Evolutionary conservation across 1,140 invertebrate genomes (phyloP).

Genomic region (Wiebesia pumilae): DNA sequence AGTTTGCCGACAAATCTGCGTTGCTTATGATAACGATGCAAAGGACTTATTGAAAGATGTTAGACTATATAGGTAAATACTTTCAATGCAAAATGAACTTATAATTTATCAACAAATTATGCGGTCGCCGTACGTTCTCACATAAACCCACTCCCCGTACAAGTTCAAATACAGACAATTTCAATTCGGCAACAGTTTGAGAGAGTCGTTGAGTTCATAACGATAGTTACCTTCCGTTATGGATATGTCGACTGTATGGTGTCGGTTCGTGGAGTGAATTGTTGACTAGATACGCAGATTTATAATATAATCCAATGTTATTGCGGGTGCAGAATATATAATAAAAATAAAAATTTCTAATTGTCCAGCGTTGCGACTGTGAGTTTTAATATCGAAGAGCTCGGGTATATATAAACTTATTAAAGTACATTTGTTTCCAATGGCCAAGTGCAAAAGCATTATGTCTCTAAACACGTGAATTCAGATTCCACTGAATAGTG

Average conservation of each 20-base stretch:
- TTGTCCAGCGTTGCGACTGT: not conserved
- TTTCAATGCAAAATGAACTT: too few relatives aligned
- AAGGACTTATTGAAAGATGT: too few relatives aligned
- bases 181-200: not conserved
- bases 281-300: constrained; percentile 7
- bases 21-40: too few relatives aligned
- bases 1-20: too few relatives aligned
- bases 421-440: too few relatives aligned
- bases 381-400: constrained; percentile 19
- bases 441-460: too few relatives aligned
- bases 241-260: constrained; percentile 15
- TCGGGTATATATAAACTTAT: constrained; percentile 26
- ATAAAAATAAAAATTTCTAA: constrained; percentile 21
- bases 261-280: constrained; percentile 20
- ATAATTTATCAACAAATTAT: too few relatives aligned
- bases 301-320: constrained; percentile 35
- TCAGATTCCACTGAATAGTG: too few relatives aligned
- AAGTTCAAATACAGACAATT: not conserved
- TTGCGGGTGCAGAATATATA: constrained; percentile 1
- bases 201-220: constrained; percentile 2
- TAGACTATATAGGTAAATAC: too few relatives aligned
- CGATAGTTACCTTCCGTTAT: constrained; percentile 16
- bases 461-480: too few relatives aligned
- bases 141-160: not conserved
- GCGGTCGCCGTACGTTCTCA: too few relatives aligned